Conservation (phyloP, 2,113 vertebrate species). For the Carassius auratus region DNA sequence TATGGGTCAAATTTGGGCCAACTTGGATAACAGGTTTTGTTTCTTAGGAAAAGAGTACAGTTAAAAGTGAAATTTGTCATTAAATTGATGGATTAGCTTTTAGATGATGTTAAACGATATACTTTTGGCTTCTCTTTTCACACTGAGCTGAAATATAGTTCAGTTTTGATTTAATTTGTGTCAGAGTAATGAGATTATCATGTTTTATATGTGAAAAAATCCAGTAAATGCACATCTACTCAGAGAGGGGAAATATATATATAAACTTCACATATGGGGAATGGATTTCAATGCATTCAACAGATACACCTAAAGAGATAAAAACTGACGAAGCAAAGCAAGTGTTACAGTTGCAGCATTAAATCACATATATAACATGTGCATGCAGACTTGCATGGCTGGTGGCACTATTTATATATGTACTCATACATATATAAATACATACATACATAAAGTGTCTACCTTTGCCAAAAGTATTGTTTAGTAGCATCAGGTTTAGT, state of each 20-base stretch:
- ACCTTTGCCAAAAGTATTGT: too few relatives aligned
- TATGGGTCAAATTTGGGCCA: neutral
- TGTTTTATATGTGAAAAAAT: constrained; percentile 39
- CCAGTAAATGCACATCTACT: constrained; percentile 11
- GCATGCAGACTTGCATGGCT: too few relatives aligned
- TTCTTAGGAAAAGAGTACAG: neutral
- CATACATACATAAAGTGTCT: too few relatives aligned
- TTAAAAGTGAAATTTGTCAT: neutral
- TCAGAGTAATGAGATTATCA: constrained; percentile 36
- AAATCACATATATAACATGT: too few relatives aligned
- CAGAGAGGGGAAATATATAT: constrained; percentile 14
- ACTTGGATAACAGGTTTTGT: neutral
- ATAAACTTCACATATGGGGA: constrained; percentile 25
- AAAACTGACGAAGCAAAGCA: constrained; percentile 23
- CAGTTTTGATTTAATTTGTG: constrained; percentile 18
- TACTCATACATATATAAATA: neutral
- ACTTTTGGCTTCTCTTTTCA: neutral
- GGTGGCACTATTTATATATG: too few relatives aligned
- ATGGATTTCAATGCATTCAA: constrained; percentile 6
- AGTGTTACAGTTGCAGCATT: neutral
- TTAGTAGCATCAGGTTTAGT: neutral
- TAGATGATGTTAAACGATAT: constrained; percentile 14
- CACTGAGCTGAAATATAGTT: neutral
- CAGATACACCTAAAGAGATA: neutral
- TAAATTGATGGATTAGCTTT: neutral